Base-by-base conservation (phyloP, 2,797 vertebrate genomes). In the Malacoctenus gilli region DNA sequence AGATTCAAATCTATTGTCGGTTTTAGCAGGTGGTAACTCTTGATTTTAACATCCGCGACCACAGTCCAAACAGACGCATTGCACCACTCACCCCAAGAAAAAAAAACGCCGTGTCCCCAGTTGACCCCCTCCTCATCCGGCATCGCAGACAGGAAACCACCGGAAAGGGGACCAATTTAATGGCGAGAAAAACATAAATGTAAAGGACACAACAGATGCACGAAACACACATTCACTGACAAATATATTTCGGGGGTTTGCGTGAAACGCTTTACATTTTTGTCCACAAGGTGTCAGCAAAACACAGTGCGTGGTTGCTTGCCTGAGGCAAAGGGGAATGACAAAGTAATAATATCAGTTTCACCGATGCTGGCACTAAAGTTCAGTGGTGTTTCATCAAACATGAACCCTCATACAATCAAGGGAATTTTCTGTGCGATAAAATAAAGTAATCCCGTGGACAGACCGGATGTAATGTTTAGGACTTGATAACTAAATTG, bases 251-350 rank as follows among this genome's bases (percentile, higher is more conserved):
- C 19, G n/a, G n/a, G n/a, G n/a, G n/a, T n/a, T n/a, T n/a, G n/a
- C n/a, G n/a, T n/a, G n/a, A n/a, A n/a, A n/a, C n/a, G 9, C 44
- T 32, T 22, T 52, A 21, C 8, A 61, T 50, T 4, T 64, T 49
- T 79, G 63, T 71, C 87, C 89, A 86, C 79, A 60, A 68, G 89
- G 56, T 73, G 87, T 81, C 86, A 84, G 58, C 60, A 85, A 65
- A 68, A 30, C 30, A 55, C 56, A 57, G 20, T 20, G 11, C 12
- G 54, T 5, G 30, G 6, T 16, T 22, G 14, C 3, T 5, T n/a
- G 37, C 28, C 15, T 22, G 40, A 31, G 3, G 2, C 2, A 19
- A 21, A 20, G 10, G 18, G 37, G 4, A 11, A 39, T 39, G 6
- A 2, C 25, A 4, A 9, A 9, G 5, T 9, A 5, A 28, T 23